A percentile compares a stretch with the other conserved stretches of the same genome.
Conservation (phyloP, 2,797 vertebrate genomes). For the Okamejei kenojei region DNA sequence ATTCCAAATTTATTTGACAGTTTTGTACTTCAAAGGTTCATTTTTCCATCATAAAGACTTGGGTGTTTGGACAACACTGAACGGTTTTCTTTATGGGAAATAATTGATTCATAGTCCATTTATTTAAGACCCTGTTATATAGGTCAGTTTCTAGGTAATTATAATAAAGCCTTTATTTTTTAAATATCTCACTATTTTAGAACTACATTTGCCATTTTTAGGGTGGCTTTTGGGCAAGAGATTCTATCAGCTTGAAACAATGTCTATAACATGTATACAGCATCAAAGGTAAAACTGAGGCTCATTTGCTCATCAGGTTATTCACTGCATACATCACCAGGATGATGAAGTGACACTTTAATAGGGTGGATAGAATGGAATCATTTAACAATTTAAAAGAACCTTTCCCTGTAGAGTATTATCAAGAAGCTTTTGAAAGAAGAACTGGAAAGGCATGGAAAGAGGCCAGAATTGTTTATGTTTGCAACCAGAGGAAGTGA, state of each 20-base stretch:
- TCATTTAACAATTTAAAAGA: not conserved
- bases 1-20: not conserved
- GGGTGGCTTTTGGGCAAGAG: too few relatives aligned
- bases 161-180: too few relatives aligned
- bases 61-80: not conserved
- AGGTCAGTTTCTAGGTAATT: too few relatives aligned
- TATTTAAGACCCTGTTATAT: too few relatives aligned
- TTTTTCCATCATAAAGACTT: not conserved
- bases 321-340: not conserved
- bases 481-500: too few relatives aligned
- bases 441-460: too few relatives aligned
- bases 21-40: not conserved
- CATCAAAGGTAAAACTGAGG: not conserved
- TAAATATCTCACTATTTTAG: too few relatives aligned
- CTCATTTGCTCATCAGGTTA: not conserved
- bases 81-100: not conserved
- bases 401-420: not conserved
- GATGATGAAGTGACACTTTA: not conserved
- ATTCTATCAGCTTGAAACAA: too few relatives aligned
- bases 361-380: not conserved
- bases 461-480: too few relatives aligned
- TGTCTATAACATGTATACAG: not conserved
- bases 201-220: too few relatives aligned
- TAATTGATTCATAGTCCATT: too few relatives aligned
- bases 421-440: not conserved